These are phyloP conservation scores for Chirona hameri DNA, from an alignment of 2,888 invertebrate species.

Conservation along the genomic window DNA sequence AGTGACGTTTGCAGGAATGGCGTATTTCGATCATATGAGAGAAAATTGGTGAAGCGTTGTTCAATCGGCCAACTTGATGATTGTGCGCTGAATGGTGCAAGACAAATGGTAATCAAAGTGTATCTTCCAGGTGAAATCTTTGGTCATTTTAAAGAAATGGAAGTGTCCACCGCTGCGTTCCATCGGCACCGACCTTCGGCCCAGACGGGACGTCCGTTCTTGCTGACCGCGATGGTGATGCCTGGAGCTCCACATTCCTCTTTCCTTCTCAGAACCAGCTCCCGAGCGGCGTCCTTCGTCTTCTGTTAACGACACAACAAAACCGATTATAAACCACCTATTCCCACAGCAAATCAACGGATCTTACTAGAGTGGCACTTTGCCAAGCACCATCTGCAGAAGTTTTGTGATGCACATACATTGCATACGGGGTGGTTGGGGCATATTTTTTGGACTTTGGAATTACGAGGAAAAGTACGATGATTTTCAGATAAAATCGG, in stretches of 20 bases:
- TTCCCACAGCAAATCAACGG: no score
- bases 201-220: constrained; percentile 9
- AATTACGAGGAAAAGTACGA: no score
- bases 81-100: no score
- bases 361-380: no score
- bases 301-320: neutral
- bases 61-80: neutral
- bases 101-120: no score
- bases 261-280: neutral
- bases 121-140: neutral
- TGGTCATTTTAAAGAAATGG: neutral
- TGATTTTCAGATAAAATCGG: no score
- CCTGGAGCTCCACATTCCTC: constrained; percentile 24
- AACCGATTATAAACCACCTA: neutral
- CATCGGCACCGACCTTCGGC: neutral
- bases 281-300: neutral
- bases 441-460: no score
- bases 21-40: no score
- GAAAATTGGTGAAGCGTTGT: neutral
- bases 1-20: neutral
- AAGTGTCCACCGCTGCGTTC: neutral
- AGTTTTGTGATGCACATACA: no score
- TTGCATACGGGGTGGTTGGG: no score
- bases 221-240: neutral
- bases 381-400: no score